A percentile compares a stretch with the other conserved stretches of the same genome.
Evolutionary conservation across 2,797 vertebrate species (phyloP).

Genomic region (Acrossocheilus wenchowensis): DNA sequence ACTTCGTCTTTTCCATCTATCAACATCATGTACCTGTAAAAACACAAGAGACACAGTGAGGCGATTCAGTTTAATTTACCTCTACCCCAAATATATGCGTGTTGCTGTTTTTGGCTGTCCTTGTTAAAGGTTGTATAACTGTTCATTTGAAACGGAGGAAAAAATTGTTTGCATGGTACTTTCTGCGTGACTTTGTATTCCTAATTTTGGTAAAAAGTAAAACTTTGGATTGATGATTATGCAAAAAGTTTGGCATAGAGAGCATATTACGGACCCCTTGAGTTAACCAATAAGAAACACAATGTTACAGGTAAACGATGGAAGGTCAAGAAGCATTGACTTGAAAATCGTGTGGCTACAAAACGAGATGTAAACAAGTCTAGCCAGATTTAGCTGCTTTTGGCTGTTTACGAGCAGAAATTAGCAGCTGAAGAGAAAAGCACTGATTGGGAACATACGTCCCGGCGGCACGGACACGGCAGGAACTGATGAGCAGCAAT

Average conservation of each 20-base stretch:
- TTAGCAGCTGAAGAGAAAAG: background rate
- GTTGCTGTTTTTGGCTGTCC: background rate
- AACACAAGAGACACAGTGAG: background rate
- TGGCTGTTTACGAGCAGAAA: background rate
- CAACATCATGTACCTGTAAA: slow-evolving; percentile 96
- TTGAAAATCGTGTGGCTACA: background rate
- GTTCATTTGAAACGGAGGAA: background rate
- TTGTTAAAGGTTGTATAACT: background rate
- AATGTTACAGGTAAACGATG: background rate
- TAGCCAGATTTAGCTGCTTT: background rate
- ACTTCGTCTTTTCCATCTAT: slow-evolving; percentile 96
- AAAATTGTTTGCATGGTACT: background rate
- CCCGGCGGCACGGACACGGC: background rate
- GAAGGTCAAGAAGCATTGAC: background rate
- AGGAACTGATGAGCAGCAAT: slow-evolving; percentile 16
- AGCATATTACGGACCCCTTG: background rate
- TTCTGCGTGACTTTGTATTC: background rate
- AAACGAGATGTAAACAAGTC: background rate
- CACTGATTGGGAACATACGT: background rate
- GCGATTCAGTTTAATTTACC: background rate
- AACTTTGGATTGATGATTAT: background rate
- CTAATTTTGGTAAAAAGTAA: background rate
- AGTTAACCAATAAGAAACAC: background rate
- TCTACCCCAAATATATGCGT: background rate
- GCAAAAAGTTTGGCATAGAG: background rate